These are phyloP conservation scores for Odontomyia ornata DNA, from an alignment of 2,888 invertebrate genomes.

Conservation along the genomic window DNA sequence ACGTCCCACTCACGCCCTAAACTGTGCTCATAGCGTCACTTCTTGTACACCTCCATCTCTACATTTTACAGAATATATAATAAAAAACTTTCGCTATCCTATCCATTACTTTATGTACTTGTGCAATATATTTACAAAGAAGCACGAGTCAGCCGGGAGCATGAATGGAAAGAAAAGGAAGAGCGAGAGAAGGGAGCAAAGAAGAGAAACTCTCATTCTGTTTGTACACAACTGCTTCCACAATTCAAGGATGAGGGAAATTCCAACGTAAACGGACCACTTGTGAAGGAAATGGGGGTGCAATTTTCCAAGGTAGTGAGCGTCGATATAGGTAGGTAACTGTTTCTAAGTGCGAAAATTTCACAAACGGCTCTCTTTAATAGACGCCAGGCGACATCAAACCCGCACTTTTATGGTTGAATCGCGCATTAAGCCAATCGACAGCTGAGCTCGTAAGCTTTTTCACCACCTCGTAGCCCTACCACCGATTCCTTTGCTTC, in stretches of 20 bases:
- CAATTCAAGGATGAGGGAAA: not conserved
- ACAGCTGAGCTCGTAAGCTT: conserved; percentile 1
- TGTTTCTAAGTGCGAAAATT: not conserved
- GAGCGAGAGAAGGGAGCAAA: not conserved
- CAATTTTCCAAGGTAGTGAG: conserved; percentile 30
- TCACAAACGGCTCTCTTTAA: not conserved
- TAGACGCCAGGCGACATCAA: not conserved
- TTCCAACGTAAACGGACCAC: not conserved
- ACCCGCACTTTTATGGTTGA: not conserved
- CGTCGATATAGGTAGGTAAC: not conserved
- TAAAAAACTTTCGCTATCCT: conserved; percentile 21
- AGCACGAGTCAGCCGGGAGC: not conserved
- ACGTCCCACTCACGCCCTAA: conserved; percentile 22
- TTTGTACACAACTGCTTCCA: not conserved
- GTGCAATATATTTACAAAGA: conserved; percentile 25
- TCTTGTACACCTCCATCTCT: not conserved
- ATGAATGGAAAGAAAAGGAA: not conserved
- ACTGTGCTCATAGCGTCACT: not conserved
- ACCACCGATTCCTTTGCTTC: too few relatives aligned
- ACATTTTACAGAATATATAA: conserved; percentile 24
- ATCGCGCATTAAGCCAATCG: conserved; percentile 15
- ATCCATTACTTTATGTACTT: conserved; percentile 14
- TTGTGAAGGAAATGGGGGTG: not conserved
- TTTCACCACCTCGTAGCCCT: too few relatives aligned
- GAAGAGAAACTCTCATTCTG: not conserved